Conservation (phyloP, 2,797 vertebrate genomes). For the Gouania willdenowi region DNA sequence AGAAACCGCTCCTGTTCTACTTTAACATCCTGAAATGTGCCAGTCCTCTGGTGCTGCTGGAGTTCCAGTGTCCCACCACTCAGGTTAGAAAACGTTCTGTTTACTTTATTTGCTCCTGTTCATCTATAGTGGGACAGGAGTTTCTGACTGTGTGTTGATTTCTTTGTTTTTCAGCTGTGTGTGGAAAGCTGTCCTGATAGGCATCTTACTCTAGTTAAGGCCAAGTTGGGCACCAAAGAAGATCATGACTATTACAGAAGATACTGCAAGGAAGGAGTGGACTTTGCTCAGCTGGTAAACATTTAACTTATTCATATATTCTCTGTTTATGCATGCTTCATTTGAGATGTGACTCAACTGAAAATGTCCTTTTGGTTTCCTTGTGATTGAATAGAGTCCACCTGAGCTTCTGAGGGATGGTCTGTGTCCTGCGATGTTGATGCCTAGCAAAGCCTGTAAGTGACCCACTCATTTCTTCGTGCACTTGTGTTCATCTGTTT, state of each 20-base stretch:
- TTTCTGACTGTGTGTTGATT: too few relatives aligned
- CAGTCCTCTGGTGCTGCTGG: slow-evolving; percentile 87
- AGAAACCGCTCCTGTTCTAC: slow-evolving; percentile 88
- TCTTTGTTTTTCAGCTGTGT: slow-evolving; percentile 87
- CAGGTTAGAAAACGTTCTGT: slow-evolving; percentile 75
- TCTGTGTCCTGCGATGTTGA: slow-evolving; percentile 84
- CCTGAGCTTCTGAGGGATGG: slow-evolving; percentile 73
- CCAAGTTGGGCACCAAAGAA: slow-evolving; percentile 12
- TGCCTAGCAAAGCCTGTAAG: slow-evolving; percentile 87
- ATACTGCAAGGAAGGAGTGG: slow-evolving; percentile 77
- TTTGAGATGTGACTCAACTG: too few relatives aligned
- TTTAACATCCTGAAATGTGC: slow-evolving; percentile 96
- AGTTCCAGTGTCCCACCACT: slow-evolving; percentile 92
- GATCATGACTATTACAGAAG: slow-evolving; percentile 73
- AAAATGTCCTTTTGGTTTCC: not conserved
- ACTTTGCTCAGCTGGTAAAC: slow-evolving; percentile 47
- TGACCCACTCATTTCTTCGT: slow-evolving; percentile 12
- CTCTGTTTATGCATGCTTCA: too few relatives aligned
- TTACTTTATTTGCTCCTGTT: too few relatives aligned
- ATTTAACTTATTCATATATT: not conserved
- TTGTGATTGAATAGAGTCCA: too few relatives aligned
- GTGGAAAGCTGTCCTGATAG: slow-evolving; percentile 81
- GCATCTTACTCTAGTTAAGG: slow-evolving; percentile 72
- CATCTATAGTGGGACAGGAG: too few relatives aligned
- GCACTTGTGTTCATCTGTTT: not conserved